Evolutionary conservation across 1,140 invertebrate genomes (phyloP), one percentile per base, ranked within the genome.

Genomic region (Monochamus saltuarius): DNA sequence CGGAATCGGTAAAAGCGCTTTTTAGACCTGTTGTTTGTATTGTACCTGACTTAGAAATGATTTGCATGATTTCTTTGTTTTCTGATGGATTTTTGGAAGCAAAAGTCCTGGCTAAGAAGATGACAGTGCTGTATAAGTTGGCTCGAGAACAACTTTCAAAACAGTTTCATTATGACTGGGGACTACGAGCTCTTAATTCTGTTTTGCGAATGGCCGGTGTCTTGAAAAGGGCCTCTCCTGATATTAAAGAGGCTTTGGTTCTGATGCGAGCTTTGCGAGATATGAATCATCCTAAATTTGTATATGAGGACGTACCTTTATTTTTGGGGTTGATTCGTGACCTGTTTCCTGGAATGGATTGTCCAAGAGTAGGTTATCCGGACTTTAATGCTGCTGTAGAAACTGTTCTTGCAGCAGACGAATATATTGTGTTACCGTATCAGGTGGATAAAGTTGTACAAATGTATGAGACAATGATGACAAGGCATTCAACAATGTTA

Each of bases 81-180:
- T 94, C 92, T 43, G 91, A 95, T 77, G 94, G 94, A 22, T 95
- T 95, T 75, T 76, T 92, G 0, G 84, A 88, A 36, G 91, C 92
- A 1, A 94, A 93, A 81, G 84, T 89, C 9, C 73, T 96, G 37
- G 92, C 93, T 0, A 96, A 95, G 73, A 97, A 97, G 72, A 94
- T 96, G 90, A 92, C 91, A 0, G 89, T 93, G 4, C 74, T 96
- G 4, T 95, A 95, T 74, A 89, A 89, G 70, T 76, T 95, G 45
- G 89, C 91, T 0, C 82, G 84, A 45, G 90, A 94, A 68, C 92
- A 95, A 73, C 78, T 97, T 36, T 95, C 92, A 6, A 94, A 94
- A 75, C 93, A 96, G 73, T 89, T 87, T 36, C 94, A 97, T 76
- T 97, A 97, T 74, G 93, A 97, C 72, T 97, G 94, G 85, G 92